Base-by-base conservation (phyloP, 2,888 invertebrate genomes). In the Boloria selene region DNA sequence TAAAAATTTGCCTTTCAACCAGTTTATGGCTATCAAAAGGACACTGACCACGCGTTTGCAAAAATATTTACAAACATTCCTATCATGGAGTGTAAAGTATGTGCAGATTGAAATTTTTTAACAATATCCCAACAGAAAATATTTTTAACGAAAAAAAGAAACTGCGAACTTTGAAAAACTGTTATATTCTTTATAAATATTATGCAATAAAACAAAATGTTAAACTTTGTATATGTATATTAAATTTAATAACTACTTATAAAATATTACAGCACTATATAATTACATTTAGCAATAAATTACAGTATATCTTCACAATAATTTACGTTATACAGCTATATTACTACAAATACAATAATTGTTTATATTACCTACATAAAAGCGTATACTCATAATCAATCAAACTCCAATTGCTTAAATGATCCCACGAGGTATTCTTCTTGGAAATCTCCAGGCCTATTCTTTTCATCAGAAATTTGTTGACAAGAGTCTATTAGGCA, bases 391-490 rank as follows among this genome's bases (percentile, higher is more conserved):
- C n/a, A n/a, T n/a, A 22, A 13, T 79, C 80, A 90, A 72, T 90
- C 90, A 4, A 90, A 75, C 26, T 88, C 85, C 64, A 90, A 71
- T 73, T 87, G 86, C 63, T 87, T 87, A 53, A 90, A 90, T 0
- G 88, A 84, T 4, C 90, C 90, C 0, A 79, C 82, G 47, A 90
- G 71, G 44, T 74, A 82, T 6, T 88, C 85, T 61, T 87, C 86
- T n/a, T 84, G 79, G 31, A 77, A 80, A 6, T 75, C 70, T 1
- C 79, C 80, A 0, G 83, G 82, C 66, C 90, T 76, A 65, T 80
- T 80, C 58, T 72, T 81, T 72, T 90, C 90, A 58, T 90, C 78
- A 0, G 90, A 89, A 1, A 86, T 74, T 67, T 83, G 77, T 50
- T 83, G 83, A 69, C 83, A 82, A 13, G 80, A 74, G 47, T 84